Percentiles rank a stretch among this genome's conserved stretches.
Evolutionary conservation across 2,797 vertebrate species (phyloP).

Genomic region (Pristis pectinata): DNA sequence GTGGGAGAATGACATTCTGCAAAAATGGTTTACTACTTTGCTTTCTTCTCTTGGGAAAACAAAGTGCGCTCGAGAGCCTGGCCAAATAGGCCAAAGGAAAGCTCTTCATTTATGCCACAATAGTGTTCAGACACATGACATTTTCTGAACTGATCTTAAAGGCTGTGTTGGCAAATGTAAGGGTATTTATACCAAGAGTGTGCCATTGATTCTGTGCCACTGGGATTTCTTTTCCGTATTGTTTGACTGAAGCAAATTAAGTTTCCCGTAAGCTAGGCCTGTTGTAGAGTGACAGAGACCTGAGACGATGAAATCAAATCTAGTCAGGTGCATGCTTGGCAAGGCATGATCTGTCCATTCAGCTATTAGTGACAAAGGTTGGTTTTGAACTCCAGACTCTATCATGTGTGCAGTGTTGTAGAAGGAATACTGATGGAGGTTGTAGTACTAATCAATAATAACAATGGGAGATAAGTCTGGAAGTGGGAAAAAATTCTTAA

Average conservation of each 20-base stretch:
- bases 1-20: slow-evolving; percentile 70
- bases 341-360: slow-evolving; percentile 1
- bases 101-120: slow-evolving; percentile 61
- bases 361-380: slow-evolving; percentile 9
- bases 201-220: slow-evolving; percentile 46
- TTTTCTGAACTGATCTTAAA: slow-evolving; percentile 61
- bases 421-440: slow-evolving; percentile 1
- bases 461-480: background rate
- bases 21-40: slow-evolving; percentile 68
- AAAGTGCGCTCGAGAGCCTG: slow-evolving; percentile 57
- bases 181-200: slow-evolving; percentile 58
- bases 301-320: slow-evolving; percentile 30
- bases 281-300: slow-evolving; percentile 5
- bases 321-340: slow-evolving; percentile 17
- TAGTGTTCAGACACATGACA: slow-evolving; percentile 59
- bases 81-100: slow-evolving; percentile 62
- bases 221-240: background rate
- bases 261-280: slow-evolving; percentile 8
- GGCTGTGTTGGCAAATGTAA: slow-evolving; percentile 58
- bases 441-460: slow-evolving; percentile 13
- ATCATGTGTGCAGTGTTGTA: background rate
- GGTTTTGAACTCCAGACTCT: slow-evolving; percentile 5
- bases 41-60: slow-evolving; percentile 66
- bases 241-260: slow-evolving; percentile 23
- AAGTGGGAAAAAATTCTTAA: background rate